Conservation (phyloP, 2,797 vertebrate species). For the Propithecus perrieri region DNA sequence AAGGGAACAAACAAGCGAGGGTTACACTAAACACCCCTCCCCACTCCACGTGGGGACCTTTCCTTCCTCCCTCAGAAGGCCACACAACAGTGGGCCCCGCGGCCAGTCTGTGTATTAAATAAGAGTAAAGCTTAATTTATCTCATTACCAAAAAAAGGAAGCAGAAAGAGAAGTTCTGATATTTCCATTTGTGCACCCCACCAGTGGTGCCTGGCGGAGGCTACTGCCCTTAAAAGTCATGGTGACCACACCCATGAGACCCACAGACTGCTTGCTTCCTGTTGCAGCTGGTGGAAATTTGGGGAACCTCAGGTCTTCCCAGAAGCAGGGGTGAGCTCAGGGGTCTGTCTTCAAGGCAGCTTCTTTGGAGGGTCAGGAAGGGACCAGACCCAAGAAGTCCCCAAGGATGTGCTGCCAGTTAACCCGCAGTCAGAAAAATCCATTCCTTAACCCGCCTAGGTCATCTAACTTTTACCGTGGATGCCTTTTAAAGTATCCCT, state of each 20-base stretch:
- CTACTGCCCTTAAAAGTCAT: not conserved
- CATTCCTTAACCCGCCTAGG: not conserved
- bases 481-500: not conserved
- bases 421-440: not conserved
- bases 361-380: not conserved
- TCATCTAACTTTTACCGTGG: not conserved
- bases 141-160: not conserved
- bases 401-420: not conserved
- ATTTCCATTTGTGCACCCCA: not conserved
- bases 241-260: not conserved
- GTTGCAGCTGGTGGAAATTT: not conserved
- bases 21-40: not conserved
- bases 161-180: not conserved
- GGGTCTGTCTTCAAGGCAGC: not conserved
- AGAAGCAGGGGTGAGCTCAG: not conserved
- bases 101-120: not conserved
- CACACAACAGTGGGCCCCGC: not conserved
- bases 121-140: slow-evolving; percentile 8
- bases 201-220: not conserved
- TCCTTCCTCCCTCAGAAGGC: not conserved
- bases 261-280: not conserved
- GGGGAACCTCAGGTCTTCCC: not conserved
- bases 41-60: no score
- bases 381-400: not conserved
- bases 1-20: not conserved